Percentiles rank a stretch among this genome's conserved stretches.
These are phyloP conservation scores for Silvanus unidentatus DNA, from an alignment of 2,888 invertebrate species.

Conservation along the genomic window DNA sequence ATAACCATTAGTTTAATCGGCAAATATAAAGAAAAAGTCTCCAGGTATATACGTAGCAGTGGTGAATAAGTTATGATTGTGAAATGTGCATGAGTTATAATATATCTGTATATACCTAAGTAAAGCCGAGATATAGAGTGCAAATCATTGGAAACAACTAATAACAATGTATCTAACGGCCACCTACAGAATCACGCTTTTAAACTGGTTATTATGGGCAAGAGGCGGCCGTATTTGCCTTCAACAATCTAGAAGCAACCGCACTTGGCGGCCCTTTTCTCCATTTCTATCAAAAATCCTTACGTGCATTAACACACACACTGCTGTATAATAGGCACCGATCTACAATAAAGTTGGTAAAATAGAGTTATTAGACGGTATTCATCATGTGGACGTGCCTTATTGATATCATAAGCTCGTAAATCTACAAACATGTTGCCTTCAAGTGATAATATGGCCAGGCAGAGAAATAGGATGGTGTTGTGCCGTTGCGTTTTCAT, in stretches of 20 bases:
- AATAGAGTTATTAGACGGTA: slow-evolving; percentile 35
- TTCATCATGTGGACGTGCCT: slow-evolving; percentile 33
- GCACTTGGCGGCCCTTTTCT: slow-evolving; percentile 16
- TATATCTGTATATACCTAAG: slow-evolving; percentile 5
- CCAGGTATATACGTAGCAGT: neutral
- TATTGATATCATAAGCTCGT: slow-evolving; percentile 34
- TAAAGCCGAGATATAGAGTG: slow-evolving; percentile 24
- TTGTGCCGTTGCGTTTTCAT: too few species aligned
- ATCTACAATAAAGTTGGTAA: slow-evolving; percentile 23
- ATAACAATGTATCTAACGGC: slow-evolving; percentile 36
- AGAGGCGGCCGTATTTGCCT: slow-evolving; percentile 21
- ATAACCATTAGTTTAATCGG: neutral
- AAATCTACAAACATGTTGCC: slow-evolving; percentile 20
- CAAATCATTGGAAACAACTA: slow-evolving; percentile 35
- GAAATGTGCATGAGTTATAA: slow-evolving; percentile 26
- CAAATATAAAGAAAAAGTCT: neutral
- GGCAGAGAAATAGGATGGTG: too few species aligned
- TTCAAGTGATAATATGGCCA: too few species aligned
- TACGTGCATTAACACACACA: slow-evolving; percentile 2
- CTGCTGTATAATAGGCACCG: slow-evolving; percentile 5
- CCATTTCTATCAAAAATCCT: slow-evolving; percentile 20
- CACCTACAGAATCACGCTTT: slow-evolving; percentile 41
- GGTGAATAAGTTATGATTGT: slow-evolving; percentile 15
- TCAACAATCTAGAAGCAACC: slow-evolving; percentile 11
- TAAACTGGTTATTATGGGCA: slow-evolving; percentile 33